Percentiles rank a stretch among this genome's conserved stretches.
These are phyloP conservation scores for Pteromalus puparum DNA, from an alignment of 1,140 invertebrate genomes.

Conservation along the genomic window DNA sequence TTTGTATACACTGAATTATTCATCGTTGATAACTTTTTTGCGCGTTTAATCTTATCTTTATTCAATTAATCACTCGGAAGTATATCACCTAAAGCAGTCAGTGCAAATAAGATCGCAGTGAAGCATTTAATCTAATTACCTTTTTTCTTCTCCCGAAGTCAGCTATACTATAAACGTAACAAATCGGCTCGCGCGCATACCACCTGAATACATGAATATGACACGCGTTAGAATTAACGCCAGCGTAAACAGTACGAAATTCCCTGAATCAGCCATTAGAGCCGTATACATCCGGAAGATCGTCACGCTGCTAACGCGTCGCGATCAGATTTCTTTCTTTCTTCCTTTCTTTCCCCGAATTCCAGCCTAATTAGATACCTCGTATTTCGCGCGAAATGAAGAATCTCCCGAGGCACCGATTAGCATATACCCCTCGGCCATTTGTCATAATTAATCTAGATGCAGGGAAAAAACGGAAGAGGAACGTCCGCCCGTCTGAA, in stretches of 20 bases:
- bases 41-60: too few species aligned
- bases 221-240: not conserved
- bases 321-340: constrained; percentile 19
- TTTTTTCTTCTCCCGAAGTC: too few species aligned
- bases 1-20: not conserved
- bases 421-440: not conserved
- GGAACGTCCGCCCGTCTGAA: not conserved
- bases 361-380: constrained; percentile 10
- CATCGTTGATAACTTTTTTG: not conserved
- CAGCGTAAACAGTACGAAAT: not conserved
- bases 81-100: too few species aligned
- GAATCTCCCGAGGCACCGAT: too few species aligned
- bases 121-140: not conserved
- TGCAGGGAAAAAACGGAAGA: not conserved
- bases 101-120: not conserved
- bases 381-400: too few species aligned
- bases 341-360: not conserved
- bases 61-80: too few species aligned
- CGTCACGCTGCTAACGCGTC: not conserved
- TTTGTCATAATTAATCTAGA: not conserved
- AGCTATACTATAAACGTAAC: too few species aligned
- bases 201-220: not conserved
- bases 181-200: not conserved
- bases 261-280: not conserved
- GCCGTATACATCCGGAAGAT: not conserved